A percentile compares a stretch with the other conserved stretches of the same genome.
phyloP scores from a whole-genome alignment of 2,888 invertebrate species.

The Parnassius orleans region DNA sequence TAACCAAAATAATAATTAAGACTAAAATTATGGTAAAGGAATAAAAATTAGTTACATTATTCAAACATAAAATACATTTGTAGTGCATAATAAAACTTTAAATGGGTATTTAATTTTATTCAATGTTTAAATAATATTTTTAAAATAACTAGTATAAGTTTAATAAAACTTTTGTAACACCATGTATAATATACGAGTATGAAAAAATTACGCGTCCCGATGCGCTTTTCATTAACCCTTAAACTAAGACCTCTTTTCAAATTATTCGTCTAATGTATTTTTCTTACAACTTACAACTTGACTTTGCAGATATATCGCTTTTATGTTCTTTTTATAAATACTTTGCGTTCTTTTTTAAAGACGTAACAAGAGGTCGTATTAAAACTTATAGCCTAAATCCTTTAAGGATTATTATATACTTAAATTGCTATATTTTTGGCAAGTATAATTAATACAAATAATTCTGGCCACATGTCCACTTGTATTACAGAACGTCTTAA shows the following conservation, averaged over 20 bases:
- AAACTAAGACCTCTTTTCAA: slow-evolving; percentile 7
- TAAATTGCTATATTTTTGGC: slow-evolving; percentile 7
- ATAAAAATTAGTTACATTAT: slow-evolving; percentile 1
- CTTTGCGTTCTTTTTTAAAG: too few relatives aligned
- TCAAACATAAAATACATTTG: background rate
- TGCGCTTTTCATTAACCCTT: slow-evolving; percentile 31
- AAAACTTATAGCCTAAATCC: slow-evolving; percentile 35
- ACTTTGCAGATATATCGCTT: slow-evolving; percentile 16
- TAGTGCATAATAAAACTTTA: background rate
- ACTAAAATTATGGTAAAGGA: slow-evolving; percentile 22
- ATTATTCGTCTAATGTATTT: background rate
- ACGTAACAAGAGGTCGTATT: slow-evolving; percentile 28
- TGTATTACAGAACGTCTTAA: background rate
- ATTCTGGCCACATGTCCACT: background rate
- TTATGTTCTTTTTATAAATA: slow-evolving; percentile 27
- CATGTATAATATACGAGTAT: slow-evolving; percentile 23
- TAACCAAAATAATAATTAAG: slow-evolving; percentile 21
- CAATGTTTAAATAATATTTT: slow-evolving; percentile 12
- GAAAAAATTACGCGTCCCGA: slow-evolving; percentile 34
- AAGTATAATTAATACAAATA: background rate
- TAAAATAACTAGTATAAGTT: background rate
- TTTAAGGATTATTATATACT: slow-evolving; percentile 47
- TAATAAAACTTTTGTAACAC: slow-evolving; percentile 24
- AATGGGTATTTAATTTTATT: background rate
- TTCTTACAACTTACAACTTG: slow-evolving; percentile 6